Evolutionary conservation across 2,113 vertebrate species (phyloP), one percentile per base, ranked within the genome.

Genomic region (Pelecanoides urinatrix): DNA sequence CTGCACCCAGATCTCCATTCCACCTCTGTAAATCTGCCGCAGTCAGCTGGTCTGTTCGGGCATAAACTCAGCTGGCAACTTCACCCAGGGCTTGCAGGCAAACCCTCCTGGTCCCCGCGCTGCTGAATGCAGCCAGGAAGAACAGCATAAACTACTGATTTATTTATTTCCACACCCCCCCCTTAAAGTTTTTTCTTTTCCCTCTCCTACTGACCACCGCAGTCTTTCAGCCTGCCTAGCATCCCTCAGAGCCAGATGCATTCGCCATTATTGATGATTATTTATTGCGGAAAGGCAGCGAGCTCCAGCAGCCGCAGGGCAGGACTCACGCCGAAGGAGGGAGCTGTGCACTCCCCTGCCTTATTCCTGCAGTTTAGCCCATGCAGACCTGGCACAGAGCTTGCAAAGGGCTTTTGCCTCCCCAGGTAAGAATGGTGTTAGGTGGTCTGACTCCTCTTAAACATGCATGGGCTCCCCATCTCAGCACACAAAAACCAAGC

Each of bases 311-410:
- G 71, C 66, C 1, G 0, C 38, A 3, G 66, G 61, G 67, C 76
- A 83, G 80, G 42, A 44, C 19, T 53, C 10, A 1, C 34, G 26
- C 45, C 0, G 1, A 2, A 8, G 36, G 40, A 4, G 6, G 15
- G 22, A 14, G 21, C 10, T 9, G 2, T 6, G 16, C 16, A 1
- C 21, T 62, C 13, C 45, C 44, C n/a, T 19, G 42, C 16, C 22
- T 53, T 30, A 6, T 8, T 6, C 36, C 47, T 58, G 27, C 58
- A 8, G 73, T 5, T 80, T 2, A 38, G 11, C 30, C 36, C 77
- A 2, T 0, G 5, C 53, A 56, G 55, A 20, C 20, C 71, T 14
- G 38, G 53, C 52, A 10, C 36, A 26, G 68, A 30, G n/a, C 70
- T 53, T 9, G 16, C 32, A n/a, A 16, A 40, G 16, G 18, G 63